Percentiles rank a stretch among this genome's conserved stretches.
These are phyloP conservation scores for Pampusana beccarii DNA, from an alignment of 2,113 vertebrate species.

Conservation along the genomic window DNA sequence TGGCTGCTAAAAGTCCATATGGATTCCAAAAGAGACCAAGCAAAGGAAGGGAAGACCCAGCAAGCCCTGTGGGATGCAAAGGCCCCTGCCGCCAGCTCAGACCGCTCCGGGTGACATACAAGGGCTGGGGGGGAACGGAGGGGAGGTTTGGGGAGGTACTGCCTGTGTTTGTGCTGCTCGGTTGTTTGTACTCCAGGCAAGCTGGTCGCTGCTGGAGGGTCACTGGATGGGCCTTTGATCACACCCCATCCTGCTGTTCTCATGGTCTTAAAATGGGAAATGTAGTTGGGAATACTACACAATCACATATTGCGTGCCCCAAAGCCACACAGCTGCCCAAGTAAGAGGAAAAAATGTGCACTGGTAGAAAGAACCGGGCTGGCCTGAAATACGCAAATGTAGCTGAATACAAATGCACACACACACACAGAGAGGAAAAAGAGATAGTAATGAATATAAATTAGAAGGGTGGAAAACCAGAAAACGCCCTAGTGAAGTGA, in stretches of 20 bases:
- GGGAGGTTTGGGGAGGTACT: rapidly evolving
- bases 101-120: rapidly evolving
- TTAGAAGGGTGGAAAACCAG: conserved; percentile 1
- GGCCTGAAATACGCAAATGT: not conserved
- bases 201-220: not conserved
- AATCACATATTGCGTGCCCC: not conserved
- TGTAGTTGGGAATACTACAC: not conserved
- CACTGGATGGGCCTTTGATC: not conserved
- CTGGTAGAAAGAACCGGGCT: not conserved
- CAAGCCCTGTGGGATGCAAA: not conserved
- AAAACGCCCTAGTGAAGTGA: not conserved
- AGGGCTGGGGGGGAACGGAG: rapidly evolving
- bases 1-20: not conserved
- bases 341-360: not conserved
- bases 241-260: not conserved
- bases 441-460: conserved; percentile 36
- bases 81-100: rapidly evolving
- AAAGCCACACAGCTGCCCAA: conserved; percentile 2
- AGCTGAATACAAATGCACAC: conserved; percentile 34
- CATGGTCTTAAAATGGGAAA: not conserved
- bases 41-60: not conserved
- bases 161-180: not conserved
- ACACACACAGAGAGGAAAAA: not conserved
- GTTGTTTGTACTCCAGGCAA: not conserved
- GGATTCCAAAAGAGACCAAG: not conserved